Conservation (phyloP, 92 coral and sea anemone genomes). For the Epizoanthus rinbou region DNA sequence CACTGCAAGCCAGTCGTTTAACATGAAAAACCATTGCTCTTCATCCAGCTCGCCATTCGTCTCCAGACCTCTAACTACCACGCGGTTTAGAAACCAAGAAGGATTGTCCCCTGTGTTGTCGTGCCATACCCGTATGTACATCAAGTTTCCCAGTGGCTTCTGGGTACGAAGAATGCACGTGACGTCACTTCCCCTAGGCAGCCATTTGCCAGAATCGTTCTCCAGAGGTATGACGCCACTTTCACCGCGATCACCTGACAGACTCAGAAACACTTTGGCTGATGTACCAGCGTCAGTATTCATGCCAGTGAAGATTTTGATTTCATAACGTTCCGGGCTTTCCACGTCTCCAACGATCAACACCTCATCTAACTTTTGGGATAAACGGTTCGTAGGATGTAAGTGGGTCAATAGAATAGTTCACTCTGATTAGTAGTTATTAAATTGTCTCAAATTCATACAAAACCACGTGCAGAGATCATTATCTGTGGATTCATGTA, state of each 20-base stretch:
- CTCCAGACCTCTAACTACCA: constrained; percentile 53
- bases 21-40: constrained; percentile 72
- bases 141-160: constrained; percentile 64
- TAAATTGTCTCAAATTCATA: no score
- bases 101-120: constrained; percentile 80
- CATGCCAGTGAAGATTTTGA: constrained; percentile 64
- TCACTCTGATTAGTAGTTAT: no score
- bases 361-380: no score
- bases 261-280: constrained; percentile 57
- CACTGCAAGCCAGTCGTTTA: constrained; percentile 86
- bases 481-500: no score
- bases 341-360: not conserved
- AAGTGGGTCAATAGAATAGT: no score
- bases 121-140: constrained; percentile 88
- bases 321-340: constrained; percentile 43
- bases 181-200: constrained; percentile 59
- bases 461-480: no score
- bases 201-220: constrained; percentile 8
- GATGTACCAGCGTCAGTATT: constrained; percentile 76
- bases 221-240: constrained; percentile 70
- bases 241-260: constrained; percentile 68
- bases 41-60: constrained; percentile 44
- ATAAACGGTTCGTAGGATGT: no score
- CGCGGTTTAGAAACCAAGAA: constrained; percentile 77
- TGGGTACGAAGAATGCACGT: constrained; percentile 62